phyloP scores from a whole-genome alignment of 1,140 invertebrate genomes.

The Brachionus manjavacas region DNA sequence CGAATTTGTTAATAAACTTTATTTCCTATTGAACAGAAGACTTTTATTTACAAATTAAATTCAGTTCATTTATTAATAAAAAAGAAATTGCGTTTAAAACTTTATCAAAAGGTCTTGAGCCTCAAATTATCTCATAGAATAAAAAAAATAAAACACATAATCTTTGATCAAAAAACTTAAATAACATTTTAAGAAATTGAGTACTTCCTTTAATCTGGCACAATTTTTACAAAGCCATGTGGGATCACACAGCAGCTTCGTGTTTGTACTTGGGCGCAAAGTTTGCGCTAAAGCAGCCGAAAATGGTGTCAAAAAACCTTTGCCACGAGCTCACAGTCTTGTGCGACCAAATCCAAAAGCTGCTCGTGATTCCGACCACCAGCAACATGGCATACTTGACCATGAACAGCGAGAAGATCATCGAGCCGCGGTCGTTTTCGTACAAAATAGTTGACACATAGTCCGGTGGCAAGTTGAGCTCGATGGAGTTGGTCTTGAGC shows the following conservation, averaged over 20 bases:
- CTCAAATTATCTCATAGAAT: neutral
- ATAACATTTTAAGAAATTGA: neutral
- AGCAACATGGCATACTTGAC: constrained; percentile 36
- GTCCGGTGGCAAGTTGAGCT: neutral
- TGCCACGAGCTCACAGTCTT: constrained; percentile 41
- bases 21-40: neutral
- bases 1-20: too few species aligned
- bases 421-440: neutral
- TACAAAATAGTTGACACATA: constrained; percentile 30
- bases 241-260: constrained; percentile 39
- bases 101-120: neutral
- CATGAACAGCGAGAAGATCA: constrained; percentile 20
- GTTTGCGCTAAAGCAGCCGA: neutral
- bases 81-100: neutral
- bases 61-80: neutral
- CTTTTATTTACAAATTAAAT: neutral
- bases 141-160: neutral
- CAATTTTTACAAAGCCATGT: neutral
- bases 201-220: neutral
- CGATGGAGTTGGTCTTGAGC: constrained; percentile 45
- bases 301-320: constrained; percentile 28
- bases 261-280: constrained; percentile 36
- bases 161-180: neutral
- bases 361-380: constrained; percentile 8
- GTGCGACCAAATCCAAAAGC: constrained; percentile 31